Evolutionary conservation across 2,797 vertebrate genomes (phyloP).

Genomic region (Girardinus metallicus): DNA sequence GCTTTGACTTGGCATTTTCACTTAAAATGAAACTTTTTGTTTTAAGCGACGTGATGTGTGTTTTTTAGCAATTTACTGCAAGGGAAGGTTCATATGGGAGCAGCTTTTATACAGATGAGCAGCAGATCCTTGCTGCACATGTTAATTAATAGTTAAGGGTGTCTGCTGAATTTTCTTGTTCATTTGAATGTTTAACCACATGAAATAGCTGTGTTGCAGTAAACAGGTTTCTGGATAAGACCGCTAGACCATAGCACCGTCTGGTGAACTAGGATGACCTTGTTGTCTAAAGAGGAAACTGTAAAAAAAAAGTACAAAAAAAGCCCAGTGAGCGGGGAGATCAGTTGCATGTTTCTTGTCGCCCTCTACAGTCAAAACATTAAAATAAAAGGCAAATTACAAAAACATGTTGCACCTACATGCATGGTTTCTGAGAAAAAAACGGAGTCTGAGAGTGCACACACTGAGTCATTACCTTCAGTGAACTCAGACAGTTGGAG

Average conservation of each 20-base stretch:
- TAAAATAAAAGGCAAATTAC: not conserved
- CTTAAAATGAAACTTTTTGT: not conserved
- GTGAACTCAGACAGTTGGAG: conserved; percentile 7
- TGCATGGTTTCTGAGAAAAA: conserved; percentile 13
- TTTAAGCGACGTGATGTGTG: not conserved
- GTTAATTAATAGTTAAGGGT: not conserved
- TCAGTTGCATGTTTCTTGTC: conserved; percentile 3
- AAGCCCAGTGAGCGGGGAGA: not conserved
- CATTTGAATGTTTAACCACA: conserved; percentile 1
- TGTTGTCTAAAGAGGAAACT: conserved; percentile 6
- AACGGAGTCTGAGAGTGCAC: not conserved
- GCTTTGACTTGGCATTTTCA: not conserved
- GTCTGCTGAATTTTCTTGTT: conserved; percentile 4
- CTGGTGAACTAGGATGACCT: conserved; percentile 5
- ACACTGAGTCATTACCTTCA: conserved; percentile 37
- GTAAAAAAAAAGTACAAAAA: not conserved
- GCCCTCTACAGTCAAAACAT: conserved; percentile 12
- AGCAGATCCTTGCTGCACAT: conserved; percentile 12
- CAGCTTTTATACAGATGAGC: conserved; percentile 19
- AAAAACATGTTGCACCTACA: not conserved
- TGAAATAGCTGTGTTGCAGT: not conserved
- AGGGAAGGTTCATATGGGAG: conserved; percentile 16
- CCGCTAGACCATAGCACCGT: conserved; percentile 9
- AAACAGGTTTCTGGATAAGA: conserved; percentile 4
- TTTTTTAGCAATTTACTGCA: conserved; percentile 8